Evolutionary conservation across 2,888 invertebrate species (phyloP), one percentile per base, ranked within the genome.

Genomic region (Rhyacophila evoluta): DNA sequence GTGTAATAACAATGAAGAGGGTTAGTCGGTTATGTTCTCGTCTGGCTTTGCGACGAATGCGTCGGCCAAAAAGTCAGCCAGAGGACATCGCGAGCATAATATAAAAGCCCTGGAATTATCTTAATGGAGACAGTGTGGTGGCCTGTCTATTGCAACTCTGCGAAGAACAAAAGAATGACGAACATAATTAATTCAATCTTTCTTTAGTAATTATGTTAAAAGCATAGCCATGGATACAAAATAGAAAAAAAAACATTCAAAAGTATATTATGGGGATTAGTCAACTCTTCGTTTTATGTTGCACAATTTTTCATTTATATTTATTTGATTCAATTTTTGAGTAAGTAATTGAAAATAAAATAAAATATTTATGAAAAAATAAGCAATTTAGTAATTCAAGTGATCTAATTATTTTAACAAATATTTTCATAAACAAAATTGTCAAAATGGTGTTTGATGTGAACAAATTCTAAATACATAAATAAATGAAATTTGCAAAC

Each of bases 11-110:
- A 55, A 55, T 55, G 55, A 55, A 55, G 19, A 19, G 55, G 55
- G 55, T 55, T 55, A 55, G 55, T 55, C 25, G 55, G 55, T 55
- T 55, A 55, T 55, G 55, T 55, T 55, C 55, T 55, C 55, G 55
- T 55, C 55, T 55, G 55, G 55, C 55, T 55, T 55, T 55, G 15
- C 55, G 55, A 55, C 19, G 55, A 8, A 55, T 25, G 19, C 55
- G 55, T 19, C 19, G 19, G 55, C 25, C 55, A 25, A 55, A 55
- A 25, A 55, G 55, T 25, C 55, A 55, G 55, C 25, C 19, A 15
- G 55, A 55, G 55, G 55, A 55, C 55, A 55, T 25, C 15, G 55
- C 8, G 55, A 55, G 55, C 55, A 25, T 55, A 19, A 55, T 55
- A 55, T 55, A 55, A 55, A 55, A 55, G 55, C 55, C 19, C 15